Base-by-base conservation (phyloP, 2,888 invertebrate genomes). In the Myopa tessellatipennis region DNA sequence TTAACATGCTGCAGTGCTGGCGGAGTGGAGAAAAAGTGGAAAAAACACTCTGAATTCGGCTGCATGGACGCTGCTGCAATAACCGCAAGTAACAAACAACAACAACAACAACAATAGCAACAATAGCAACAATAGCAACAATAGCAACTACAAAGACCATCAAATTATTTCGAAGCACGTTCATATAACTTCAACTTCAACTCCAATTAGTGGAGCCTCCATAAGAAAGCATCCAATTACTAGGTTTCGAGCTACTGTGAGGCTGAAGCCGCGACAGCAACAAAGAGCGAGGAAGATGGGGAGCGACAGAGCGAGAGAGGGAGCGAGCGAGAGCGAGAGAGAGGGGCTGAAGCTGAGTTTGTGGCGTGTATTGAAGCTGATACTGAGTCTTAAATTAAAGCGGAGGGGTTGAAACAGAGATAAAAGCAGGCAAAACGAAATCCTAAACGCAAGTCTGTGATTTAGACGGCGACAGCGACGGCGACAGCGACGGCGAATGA, bases 191-290 rank as follows among this genome's bases (percentile, higher is more conserved):
- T 70, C 52, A 50, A 52, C 69, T 69, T 50, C 52, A 52, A 70
- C 72, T 72, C 72, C 72, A 72, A 72, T 72, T 72, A 72, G 60
- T 72, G 72, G 72, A 72, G 60, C 40, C 72, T 40, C 60, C 55
- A 38, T 38, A 60, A 60, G 58, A 60, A 58, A 60, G 72, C 72
- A 38, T 60, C 58, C 72, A 72, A 72, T 60, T 72, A 50, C 69
- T 14, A 8, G 50, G 26, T 50, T 45, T 10, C 45, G 10, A 45
- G 45, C 45, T 45, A 45, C 45, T 45, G 45, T 10, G 45, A 45
- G 10, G 7, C 45, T 45, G 7, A 10, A 1, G 3, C 45, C 10
- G 7, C 1, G 45, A 1, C 45, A 45, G 7, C 6, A 45, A 4
- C 45, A 45, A 3, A 10, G 7, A 45, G 45, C 7, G 45, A n/a